Base-by-base conservation (phyloP, 2,888 invertebrate genomes). In the Tinea trinotella region DNA sequence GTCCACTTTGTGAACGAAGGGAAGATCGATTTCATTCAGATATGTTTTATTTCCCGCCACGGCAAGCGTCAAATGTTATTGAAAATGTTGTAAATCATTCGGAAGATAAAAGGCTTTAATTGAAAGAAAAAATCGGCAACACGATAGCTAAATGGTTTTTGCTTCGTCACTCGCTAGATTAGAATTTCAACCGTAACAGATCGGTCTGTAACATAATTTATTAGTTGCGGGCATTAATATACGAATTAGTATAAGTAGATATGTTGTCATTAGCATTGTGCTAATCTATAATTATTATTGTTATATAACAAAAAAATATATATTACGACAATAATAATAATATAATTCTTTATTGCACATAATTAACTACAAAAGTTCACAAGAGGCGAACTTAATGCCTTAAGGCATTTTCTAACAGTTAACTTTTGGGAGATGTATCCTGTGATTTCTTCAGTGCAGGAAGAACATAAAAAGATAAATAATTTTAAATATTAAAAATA, bases 161-260 rank as follows among this genome's bases (percentile, higher is more conserved):
- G 83, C 76, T 63, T 62, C 65, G 76, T 84, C 85, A 85, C 71
- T 72, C 66, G 62, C 66, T 70, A 79, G 75, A 83, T 83, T 81
- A 80, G 73, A 75, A 70, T 72, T 70, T 71, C 65, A 65, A 67
- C 70, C 80, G 78, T 71, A 66, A 61, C 76, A 66, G 80, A 83
- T 82, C 67, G 71, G 71, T 68, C 68, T 71, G 73, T 73, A 68
- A 70, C 73, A 71, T 70, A 67, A 69, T 70, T 68, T 68, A 72
- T 77, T 74, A 70, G 71, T 68, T 66, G 67, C 73, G 73, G 72
- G 63, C 36, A 46, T 46, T 46, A 19, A 19, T 46, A 19, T 15
- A 40, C 7, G 13, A 30, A 30, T 30, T 30, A 30, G 30, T 30
- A 30, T 30, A 30, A 30, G n/a, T 30, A 30, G 30, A 30, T 7